A percentile compares a stretch with the other conserved stretches of the same genome.
phyloP scores from a whole-genome alignment of 1,140 invertebrate species.

The Nebria ingens region DNA sequence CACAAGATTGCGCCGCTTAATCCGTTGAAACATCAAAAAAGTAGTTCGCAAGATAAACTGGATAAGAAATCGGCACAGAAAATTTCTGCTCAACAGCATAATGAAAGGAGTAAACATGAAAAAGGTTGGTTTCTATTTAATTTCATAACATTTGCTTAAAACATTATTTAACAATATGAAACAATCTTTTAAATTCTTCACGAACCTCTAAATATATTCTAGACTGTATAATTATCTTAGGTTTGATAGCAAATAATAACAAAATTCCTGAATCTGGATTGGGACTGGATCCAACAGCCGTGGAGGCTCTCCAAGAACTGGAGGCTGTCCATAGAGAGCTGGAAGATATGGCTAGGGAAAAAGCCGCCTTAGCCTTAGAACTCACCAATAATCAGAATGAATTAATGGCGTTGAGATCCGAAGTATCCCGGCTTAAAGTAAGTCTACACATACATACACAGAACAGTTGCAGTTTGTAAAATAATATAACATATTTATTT shows the following conservation, averaged over 20 bases:
- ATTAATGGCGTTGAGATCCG: constrained; percentile 36
- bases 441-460: not conserved
- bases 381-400: constrained; percentile 40
- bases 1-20: constrained; percentile 40
- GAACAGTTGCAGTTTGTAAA: constrained; percentile 29
- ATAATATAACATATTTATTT: constrained; percentile 9
- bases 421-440: constrained; percentile 42
- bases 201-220: not conserved
- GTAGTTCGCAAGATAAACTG: constrained; percentile 19
- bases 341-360: constrained; percentile 40
- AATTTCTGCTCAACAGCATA: constrained; percentile 11
- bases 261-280: constrained; percentile 19
- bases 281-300: constrained; percentile 29
- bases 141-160: not conserved
- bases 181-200: not conserved
- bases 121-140: not conserved
- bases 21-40: constrained; percentile 36
- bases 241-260: constrained; percentile 28
- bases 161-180: constrained; percentile 9
- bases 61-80: constrained; percentile 12
- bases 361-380: constrained; percentile 39
- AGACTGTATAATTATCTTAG: not conserved
- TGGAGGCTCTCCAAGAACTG: constrained; percentile 38
- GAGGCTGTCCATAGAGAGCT: constrained; percentile 37
- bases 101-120: constrained; percentile 4